Conservation (phyloP, 2,888 invertebrate species). For the Oligia strigilis region DNA sequence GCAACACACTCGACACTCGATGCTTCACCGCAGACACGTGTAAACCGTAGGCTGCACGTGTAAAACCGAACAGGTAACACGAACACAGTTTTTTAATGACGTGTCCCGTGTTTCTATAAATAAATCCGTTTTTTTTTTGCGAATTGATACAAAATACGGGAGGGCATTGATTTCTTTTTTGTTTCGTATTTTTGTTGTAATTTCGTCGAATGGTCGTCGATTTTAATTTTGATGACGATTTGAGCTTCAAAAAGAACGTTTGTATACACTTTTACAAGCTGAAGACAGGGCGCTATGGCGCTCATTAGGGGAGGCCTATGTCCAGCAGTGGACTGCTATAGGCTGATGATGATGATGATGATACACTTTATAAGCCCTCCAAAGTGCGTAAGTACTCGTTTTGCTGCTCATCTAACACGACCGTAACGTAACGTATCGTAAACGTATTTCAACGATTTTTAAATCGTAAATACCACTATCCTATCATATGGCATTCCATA, state of each 20-base stretch:
- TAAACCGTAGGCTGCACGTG: constrained; percentile 6
- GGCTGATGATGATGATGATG: too few relatives aligned
- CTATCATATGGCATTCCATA: too few relatives aligned
- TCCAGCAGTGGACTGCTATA: too few relatives aligned
- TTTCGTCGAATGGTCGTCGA: not conserved
- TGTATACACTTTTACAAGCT: not conserved
- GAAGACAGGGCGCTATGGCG: too few relatives aligned
- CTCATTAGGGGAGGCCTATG: too few relatives aligned
- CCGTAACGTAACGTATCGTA: too few relatives aligned
- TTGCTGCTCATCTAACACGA: too few relatives aligned
- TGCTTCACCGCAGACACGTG: constrained; percentile 20
- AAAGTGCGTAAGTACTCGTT: too few relatives aligned
- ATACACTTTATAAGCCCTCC: not conserved
- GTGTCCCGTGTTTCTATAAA: constrained; percentile 8
- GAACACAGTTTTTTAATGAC: constrained; percentile 44
- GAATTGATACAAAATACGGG: not conserved
- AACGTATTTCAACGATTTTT: too few relatives aligned
- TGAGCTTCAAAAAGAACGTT: not conserved
- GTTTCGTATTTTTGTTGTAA: not conserved
- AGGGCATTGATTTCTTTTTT: constrained; percentile 12
- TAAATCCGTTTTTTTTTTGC: constrained; percentile 17
- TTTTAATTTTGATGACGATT: not conserved
- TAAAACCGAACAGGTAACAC: constrained; percentile 8
- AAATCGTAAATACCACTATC: too few relatives aligned
- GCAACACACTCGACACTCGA: constrained; percentile 17